A percentile compares a stretch with the other conserved stretches of the same genome.
These are phyloP conservation scores for Lipophrys pholis DNA, from an alignment of 2,113 vertebrate genomes.

Conservation along the genomic window DNA sequence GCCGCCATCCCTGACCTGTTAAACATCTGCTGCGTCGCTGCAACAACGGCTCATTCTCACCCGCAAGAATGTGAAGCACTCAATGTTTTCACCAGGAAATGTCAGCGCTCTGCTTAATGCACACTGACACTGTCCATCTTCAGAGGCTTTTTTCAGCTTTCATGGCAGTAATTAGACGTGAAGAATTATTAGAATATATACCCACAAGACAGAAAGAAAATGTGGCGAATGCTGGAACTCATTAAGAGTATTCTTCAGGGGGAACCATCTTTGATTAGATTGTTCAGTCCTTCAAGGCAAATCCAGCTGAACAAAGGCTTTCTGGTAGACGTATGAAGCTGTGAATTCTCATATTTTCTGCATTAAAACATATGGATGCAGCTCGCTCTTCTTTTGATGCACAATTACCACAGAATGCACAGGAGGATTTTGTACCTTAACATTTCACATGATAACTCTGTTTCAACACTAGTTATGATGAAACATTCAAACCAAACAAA, in stretches of 20 bases:
- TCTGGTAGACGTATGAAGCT: conserved; percentile 46
- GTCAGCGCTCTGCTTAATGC: conserved; percentile 23
- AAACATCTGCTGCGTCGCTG: conserved; percentile 49
- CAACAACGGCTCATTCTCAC: conserved; percentile 24
- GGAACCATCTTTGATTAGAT: conserved; percentile 79
- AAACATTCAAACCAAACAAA: background rate
- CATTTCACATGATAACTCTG: background rate
- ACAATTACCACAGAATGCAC: conserved; percentile 33
- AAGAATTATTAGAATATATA: conserved; percentile 80
- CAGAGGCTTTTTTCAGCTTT: conserved; percentile 48
- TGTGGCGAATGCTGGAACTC: conserved; percentile 76
- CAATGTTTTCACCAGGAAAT: conserved; percentile 37
- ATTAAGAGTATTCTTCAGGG: conserved; percentile 80
- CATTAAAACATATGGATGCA: conserved; percentile 54
- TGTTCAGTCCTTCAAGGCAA: conserved; percentile 77
- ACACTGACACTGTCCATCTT: conserved; percentile 64
- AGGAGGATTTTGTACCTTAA: conserved; percentile 34
- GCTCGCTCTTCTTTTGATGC: conserved; percentile 48
- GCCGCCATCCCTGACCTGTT: conserved; percentile 45
- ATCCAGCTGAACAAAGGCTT: conserved; percentile 72
- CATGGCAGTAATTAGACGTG: conserved; percentile 76
- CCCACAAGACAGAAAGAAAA: conserved; percentile 78
- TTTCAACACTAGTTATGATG: conserved; percentile 1
- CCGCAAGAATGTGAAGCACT: conserved; percentile 23
- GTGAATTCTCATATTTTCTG: conserved; percentile 58